Conservation (phyloP, 1,140 invertebrate species). For the Drosophila trapezifrons region DNA sequence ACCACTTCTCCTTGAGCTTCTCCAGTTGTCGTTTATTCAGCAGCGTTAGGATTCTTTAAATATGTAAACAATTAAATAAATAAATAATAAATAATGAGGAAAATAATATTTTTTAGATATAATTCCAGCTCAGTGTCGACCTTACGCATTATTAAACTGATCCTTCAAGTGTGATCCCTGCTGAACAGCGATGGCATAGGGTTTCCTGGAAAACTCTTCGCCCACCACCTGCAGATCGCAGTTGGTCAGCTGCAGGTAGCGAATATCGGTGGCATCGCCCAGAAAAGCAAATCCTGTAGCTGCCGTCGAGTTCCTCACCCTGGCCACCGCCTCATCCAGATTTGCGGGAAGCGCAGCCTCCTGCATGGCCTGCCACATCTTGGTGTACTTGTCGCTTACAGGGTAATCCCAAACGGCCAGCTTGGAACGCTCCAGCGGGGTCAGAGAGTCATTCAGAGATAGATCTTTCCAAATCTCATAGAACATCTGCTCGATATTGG, state of each 20-base stretch:
- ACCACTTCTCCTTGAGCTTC: constrained; percentile 97
- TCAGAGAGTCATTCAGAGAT: constrained; percentile 96
- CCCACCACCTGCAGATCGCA: constrained; percentile 96
- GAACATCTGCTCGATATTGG: constrained; percentile 96
- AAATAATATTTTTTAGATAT: background rate
- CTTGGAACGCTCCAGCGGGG: constrained; percentile 94
- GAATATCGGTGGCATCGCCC: constrained; percentile 96
- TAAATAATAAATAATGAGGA: too few relatives aligned
- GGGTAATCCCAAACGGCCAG: constrained; percentile 99
- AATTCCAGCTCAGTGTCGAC: background rate
- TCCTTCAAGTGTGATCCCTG: constrained; percentile 97
- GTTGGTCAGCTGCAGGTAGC: constrained; percentile 92
- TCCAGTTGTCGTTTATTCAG: constrained; percentile 96
- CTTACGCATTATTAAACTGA: constrained; percentile 95
- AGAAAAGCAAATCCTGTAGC: constrained; percentile 95
- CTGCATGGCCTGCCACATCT: constrained; percentile 99
- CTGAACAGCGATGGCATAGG: constrained; percentile 97
- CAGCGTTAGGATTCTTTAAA: constrained; percentile 93
- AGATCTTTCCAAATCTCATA: constrained; percentile 99
- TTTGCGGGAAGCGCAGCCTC: constrained; percentile 92
- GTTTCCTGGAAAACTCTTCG: constrained; percentile 98
- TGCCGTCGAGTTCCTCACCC: constrained; percentile 90
- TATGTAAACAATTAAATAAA: too few relatives aligned
- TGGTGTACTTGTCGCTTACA: constrained; percentile 98
- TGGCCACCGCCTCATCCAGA: constrained; percentile 90